Evolutionary conservation across 2,797 vertebrate genomes (phyloP).

Genomic region (Argyrosomus regius): DNA sequence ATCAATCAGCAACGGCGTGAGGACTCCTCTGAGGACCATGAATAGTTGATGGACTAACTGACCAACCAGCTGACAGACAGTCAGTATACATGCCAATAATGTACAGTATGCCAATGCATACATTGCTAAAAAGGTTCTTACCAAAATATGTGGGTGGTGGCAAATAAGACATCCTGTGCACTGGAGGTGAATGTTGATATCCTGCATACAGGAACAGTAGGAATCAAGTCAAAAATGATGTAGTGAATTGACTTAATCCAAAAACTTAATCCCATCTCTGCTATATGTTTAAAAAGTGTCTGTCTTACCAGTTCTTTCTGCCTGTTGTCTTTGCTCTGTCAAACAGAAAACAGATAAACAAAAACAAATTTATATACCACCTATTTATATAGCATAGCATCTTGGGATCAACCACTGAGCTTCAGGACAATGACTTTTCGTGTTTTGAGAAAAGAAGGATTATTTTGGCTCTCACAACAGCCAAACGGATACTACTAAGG

Average conservation of each 20-base stretch:
- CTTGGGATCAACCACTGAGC: background rate
- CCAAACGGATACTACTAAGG: background rate
- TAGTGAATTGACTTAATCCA: background rate
- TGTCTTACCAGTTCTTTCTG: slow-evolving; percentile 47
- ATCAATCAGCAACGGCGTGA: no score
- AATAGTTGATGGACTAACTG: background rate
- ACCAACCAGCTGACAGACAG: background rate
- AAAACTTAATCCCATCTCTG: no score
- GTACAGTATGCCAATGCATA: no score
- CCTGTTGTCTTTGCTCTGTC: slow-evolving; percentile 72
- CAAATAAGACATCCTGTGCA: accelerated
- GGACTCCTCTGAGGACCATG: background rate
- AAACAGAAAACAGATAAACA: slow-evolving; percentile 22
- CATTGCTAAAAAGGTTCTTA: slow-evolving; percentile 42
- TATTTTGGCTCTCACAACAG: background rate
- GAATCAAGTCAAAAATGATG: background rate
- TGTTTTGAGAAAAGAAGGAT: background rate
- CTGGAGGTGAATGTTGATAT: accelerated
- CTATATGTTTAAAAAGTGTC: background rate
- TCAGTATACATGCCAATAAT: no score
- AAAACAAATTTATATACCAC: background rate
- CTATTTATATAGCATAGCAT: background rate
- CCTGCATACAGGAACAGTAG: background rate
- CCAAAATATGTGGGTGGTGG: slow-evolving; percentile 46
- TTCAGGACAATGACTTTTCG: background rate